Evolutionary conservation across 2,113 vertebrate species (phyloP), one percentile per base, ranked within the genome.

Genomic region (Aix galericulata): DNA sequence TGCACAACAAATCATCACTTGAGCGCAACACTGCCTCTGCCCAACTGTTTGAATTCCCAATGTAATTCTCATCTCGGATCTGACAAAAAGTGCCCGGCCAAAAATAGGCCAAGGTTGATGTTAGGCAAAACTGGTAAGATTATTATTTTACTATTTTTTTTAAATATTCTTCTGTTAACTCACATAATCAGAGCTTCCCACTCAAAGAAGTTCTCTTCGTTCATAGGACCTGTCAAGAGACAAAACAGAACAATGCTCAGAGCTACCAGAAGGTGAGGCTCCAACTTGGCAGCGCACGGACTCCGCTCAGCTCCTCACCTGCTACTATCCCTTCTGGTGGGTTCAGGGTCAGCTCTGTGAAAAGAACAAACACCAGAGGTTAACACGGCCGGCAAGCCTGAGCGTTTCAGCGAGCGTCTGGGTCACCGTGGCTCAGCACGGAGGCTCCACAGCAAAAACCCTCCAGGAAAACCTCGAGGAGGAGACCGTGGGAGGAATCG

Each of bases 111-210:
- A 69, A 40, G 50, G 40, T 8, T 5, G 4, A 71, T 27, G 34
- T 20, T 31, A 44, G 0, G 10, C 46, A 86, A 69, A 74, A 74
- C 16, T 5, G 5, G 16, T 0, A 13, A 59, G 83, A 11, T 2
- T 17, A 1, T 11, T 69, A 36, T 18, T 59, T 40, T 40, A 40
- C 11, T 40, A 40, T 40, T 4, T 7, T 53, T 27, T 53, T 53
- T 14, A 16, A 64, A 68, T 11, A 27, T 34, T 81, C 29, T 40
- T 46, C 2, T 20, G 60, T 52, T 27, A 79, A 99, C 99, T 99
- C 97, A 99, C 99, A 99, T 99, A 94, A 99, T 99, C 69, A 99
- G 95, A 56, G 99, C 99, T 96, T 99, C 99, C 99, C 99, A 99
- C 55, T 99, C 99, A 62, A 99, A 99, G 97, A 99, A 99, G 94